Percentiles rank a stretch among this genome's conserved stretches.
phyloP scores from a whole-genome alignment of 35 echinoderm and acorn worm genomes.

The Ophiothrix spiculata region DNA sequence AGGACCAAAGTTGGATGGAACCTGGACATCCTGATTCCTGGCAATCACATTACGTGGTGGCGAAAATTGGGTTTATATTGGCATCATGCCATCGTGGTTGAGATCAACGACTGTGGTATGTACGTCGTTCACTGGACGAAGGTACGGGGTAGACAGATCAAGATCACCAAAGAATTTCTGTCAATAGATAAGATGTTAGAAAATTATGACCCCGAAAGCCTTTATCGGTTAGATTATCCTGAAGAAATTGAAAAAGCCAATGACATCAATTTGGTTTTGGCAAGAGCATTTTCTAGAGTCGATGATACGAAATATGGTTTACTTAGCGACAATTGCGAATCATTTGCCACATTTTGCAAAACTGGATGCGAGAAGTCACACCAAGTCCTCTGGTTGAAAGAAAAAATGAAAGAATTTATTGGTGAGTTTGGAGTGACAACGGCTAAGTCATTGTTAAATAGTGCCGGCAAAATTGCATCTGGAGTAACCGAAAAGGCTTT shows the following conservation, averaged over 20 bases:
- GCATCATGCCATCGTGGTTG: constrained; percentile 51
- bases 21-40: not conserved
- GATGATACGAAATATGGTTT: constrained; percentile 17
- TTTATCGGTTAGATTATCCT: constrained; percentile 27
- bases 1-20: not conserved
- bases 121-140: constrained; percentile 17
- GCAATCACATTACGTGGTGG: constrained; percentile 49
- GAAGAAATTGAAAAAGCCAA: constrained; percentile 19
- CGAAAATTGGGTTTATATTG: constrained; percentile 19
- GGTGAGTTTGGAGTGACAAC: not conserved
- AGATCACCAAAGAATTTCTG: not conserved
- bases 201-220: not conserved
- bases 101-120: not conserved
- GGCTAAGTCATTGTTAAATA: not conserved
- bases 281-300: constrained; percentile 11
- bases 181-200: not conserved
- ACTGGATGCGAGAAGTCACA: constrained; percentile 19
- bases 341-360: constrained; percentile 53
- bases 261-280: constrained; percentile 22
- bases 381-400: not conserved
- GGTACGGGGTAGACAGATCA: not conserved
- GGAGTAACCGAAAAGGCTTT: not conserved
- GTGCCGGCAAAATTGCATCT: not conserved
- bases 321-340: constrained; percentile 37
- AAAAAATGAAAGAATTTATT: not conserved